phyloP scores from a whole-genome alignment of 2,797 vertebrate genomes.

The Hypotaenidia okinawae region DNA sequence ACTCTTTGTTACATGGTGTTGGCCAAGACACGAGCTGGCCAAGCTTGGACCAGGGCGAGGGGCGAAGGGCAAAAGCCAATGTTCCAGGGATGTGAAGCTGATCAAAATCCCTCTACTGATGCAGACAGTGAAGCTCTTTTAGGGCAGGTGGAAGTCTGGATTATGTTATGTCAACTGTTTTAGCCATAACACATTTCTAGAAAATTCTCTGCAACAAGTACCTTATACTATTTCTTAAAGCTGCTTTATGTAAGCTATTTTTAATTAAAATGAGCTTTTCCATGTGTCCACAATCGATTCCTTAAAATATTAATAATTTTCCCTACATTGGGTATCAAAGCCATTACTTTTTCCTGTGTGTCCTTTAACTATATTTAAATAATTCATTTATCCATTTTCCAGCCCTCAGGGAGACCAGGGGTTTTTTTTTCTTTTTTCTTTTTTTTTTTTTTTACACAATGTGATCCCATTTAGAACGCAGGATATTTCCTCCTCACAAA shows the following conservation, averaged over 20 bases:
- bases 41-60: not conserved
- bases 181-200: not conserved
- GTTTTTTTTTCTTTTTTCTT: not conserved
- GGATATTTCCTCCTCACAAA: not conserved
- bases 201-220: not conserved
- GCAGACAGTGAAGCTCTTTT: not conserved
- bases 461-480: constrained; percentile 7
- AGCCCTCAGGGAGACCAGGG: not conserved
- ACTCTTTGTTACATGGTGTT: accelerated
- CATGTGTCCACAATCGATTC: constrained; percentile 46
- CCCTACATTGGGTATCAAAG: constrained; percentile 27
- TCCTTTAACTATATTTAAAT: constrained; percentile 68
- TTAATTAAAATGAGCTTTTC: constrained; percentile 61
- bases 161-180: not conserved
- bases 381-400: constrained; percentile 64
- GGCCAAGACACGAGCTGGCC: not conserved
- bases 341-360: constrained; percentile 52
- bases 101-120: not conserved
- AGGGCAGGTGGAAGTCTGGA: not conserved
- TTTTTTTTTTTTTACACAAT: not conserved
- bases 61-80: not conserved
- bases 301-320: constrained; percentile 70
- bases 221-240: not conserved
- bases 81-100: not conserved
- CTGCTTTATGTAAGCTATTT: not conserved